phyloP scores from a whole-genome alignment of 2,888 invertebrate species.

The Phanerotoma sp. region DNA sequence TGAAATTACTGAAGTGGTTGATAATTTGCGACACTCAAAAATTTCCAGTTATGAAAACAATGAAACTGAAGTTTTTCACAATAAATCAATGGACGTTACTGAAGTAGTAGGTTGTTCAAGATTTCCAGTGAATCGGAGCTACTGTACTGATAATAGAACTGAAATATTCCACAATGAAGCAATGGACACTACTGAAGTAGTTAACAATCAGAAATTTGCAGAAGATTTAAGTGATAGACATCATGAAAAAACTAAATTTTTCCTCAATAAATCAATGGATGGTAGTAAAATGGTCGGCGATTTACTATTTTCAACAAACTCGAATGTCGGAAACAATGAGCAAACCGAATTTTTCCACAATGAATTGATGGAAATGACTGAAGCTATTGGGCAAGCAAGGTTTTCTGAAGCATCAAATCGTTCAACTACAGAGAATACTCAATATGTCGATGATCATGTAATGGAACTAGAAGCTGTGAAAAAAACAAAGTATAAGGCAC shows the following conservation, averaged over 20 bases:
- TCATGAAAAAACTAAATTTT: neutral
- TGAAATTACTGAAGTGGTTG: slow-evolving; percentile 24
- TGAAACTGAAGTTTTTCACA: slow-evolving; percentile 1
- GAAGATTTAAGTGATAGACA: neutral
- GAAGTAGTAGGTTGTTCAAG: neutral
- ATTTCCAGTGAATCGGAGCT: neutral
- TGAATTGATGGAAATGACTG: slow-evolving; percentile 19
- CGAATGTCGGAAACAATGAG: neutral
- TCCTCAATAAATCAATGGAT: slow-evolving; percentile 24
- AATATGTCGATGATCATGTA: too few relatives aligned
- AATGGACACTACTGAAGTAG: slow-evolving; percentile 31
- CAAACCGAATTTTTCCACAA: slow-evolving; percentile 15
- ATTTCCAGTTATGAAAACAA: neutral
- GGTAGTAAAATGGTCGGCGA: too few relatives aligned
- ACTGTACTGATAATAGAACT: neutral
- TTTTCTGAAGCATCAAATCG: too few relatives aligned
- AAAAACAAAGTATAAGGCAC: too few relatives aligned
- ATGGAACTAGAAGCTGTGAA: too few relatives aligned
- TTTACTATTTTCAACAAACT: too few relatives aligned
- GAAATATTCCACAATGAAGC: neutral
- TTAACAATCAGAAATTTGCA: neutral
- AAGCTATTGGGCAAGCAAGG: slow-evolving; percentile 2
- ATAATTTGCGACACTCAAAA: neutral
- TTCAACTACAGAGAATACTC: too few relatives aligned
- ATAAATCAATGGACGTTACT: slow-evolving; percentile 32